phyloP scores from a whole-genome alignment of 1,140 invertebrate genomes.

The Drosophila nigrodunni region DNA sequence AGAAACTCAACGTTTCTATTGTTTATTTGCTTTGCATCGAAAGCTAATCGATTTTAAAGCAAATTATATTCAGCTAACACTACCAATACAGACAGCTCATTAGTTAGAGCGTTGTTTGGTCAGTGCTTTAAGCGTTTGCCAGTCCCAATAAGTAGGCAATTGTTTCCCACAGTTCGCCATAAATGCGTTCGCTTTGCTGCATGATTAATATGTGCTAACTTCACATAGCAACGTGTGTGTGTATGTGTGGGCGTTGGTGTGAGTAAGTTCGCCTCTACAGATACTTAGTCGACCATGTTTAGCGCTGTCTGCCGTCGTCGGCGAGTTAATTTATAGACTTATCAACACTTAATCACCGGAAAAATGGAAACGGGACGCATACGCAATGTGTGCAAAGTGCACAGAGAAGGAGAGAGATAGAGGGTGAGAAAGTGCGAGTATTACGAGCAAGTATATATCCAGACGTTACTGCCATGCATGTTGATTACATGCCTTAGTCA shows the following conservation, averaged over 20 bases:
- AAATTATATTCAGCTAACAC: slow-evolving; percentile 8
- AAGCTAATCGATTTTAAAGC: slow-evolving; percentile 24
- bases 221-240: background rate
- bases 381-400: slow-evolving; percentile 27
- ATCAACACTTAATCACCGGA: slow-evolving; percentile 83
- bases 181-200: slow-evolving; percentile 47
- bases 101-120: slow-evolving; percentile 24
- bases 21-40: background rate
- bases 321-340: slow-evolving; percentile 81
- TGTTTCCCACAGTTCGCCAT: slow-evolving; percentile 53
- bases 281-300: slow-evolving; percentile 12
- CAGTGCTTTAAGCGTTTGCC: background rate
- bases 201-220: slow-evolving; percentile 65
- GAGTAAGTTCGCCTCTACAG: slow-evolving; percentile 2
- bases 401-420: background rate
- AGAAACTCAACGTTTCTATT: background rate
- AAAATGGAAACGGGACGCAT: slow-evolving; percentile 62
- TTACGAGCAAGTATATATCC: slow-evolving; percentile 33
- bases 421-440: slow-evolving; percentile 15
- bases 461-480: slow-evolving; percentile 67
- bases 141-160: slow-evolving; percentile 54
- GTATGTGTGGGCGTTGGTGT: slow-evolving; percentile 3
- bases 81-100: slow-evolving; percentile 28
- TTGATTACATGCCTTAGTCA: slow-evolving; percentile 65
- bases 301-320: slow-evolving; percentile 49